Base-by-base conservation (phyloP, 2,797 vertebrate genomes). In the Arctocebus calabarensis region DNA sequence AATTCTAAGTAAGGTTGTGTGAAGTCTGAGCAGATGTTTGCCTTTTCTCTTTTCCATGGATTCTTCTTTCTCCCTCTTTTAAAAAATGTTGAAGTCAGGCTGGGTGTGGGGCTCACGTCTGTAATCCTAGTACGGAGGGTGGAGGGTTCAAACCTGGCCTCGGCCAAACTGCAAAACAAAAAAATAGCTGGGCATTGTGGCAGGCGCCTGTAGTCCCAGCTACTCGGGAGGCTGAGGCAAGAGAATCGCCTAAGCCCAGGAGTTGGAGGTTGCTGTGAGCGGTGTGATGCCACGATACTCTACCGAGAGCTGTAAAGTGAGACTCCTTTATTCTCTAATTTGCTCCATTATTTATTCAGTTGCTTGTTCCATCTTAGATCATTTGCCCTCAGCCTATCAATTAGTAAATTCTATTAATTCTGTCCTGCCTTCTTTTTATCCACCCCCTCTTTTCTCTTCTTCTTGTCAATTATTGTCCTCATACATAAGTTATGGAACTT, bases 21-120 rank as follows among this genome's bases (percentile, higher is more conserved):
- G 81, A 93, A 85, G 73, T 89, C n/a, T 84, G 66, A 68, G 32
- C 34, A 77, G 84, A 89, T 75, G 34, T 94, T 88, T 73, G 23
- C n/a, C 82, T 75, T 94, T 32, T 74, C 45, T 84, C 34, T 66
- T 25, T 9, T 43, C 11, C 22, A 40, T 91, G 20, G n/a, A 37
- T 57, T 91, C 19, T 91, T 83, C 52, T 85, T 25, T 61, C 19
- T 84, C 4, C 12, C 5, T 93, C 34, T 85, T 91, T 93, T 16
- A 29, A 86, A 94, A 94, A 85, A 82, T 48, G 14, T 48, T 89
- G 79, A 84, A 81, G 11, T 59, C 40, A 66, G n/a, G 48, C 48
- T 52, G 14, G 48, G 3, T 52, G 14, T 52, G 48, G 14, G 48
- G 48, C 48, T 52, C 48, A 52, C 4, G 3, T 14, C 48, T 52